phyloP scores from a whole-genome alignment of 2,113 vertebrate species.

The Crotalus horridus region DNA sequence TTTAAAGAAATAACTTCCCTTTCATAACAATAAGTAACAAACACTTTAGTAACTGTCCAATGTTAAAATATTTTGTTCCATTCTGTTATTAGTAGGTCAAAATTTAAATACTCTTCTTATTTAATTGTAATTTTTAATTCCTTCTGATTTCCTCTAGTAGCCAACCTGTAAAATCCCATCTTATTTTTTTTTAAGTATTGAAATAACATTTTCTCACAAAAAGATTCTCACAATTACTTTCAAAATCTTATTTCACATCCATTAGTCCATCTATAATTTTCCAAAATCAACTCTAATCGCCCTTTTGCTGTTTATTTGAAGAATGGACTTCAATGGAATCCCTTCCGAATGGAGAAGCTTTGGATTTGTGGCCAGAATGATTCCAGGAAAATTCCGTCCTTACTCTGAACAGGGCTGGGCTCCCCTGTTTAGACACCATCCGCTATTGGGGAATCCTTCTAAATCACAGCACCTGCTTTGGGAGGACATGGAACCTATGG shows the following conservation, averaged over 20 bases:
- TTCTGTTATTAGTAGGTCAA: too few species aligned
- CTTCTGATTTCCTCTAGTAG: too few species aligned
- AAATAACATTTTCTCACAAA: too few species aligned
- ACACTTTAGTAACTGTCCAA: neutral
- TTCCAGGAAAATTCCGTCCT: neutral
- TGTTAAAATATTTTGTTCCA: too few species aligned
- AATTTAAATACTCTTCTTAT: too few species aligned
- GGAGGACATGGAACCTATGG: neutral
- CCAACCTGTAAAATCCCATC: too few species aligned
- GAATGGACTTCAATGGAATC: neutral
- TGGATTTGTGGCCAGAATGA: neutral
- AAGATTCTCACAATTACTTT: too few species aligned
- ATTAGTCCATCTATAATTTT: too few species aligned
- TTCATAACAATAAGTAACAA: neutral
- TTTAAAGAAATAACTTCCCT: neutral
- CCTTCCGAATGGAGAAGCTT: neutral
- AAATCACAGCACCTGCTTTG: neutral
- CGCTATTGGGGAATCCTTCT: neutral
- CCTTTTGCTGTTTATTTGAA: neutral
- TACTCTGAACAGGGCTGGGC: neutral
- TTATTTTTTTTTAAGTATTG: too few species aligned
- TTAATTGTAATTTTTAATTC: too few species aligned
- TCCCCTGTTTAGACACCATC: neutral
- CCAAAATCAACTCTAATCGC: too few species aligned
- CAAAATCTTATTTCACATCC: too few species aligned